phyloP scores from a whole-genome alignment of 2,888 invertebrate species.

The Syrista parreyssii region DNA sequence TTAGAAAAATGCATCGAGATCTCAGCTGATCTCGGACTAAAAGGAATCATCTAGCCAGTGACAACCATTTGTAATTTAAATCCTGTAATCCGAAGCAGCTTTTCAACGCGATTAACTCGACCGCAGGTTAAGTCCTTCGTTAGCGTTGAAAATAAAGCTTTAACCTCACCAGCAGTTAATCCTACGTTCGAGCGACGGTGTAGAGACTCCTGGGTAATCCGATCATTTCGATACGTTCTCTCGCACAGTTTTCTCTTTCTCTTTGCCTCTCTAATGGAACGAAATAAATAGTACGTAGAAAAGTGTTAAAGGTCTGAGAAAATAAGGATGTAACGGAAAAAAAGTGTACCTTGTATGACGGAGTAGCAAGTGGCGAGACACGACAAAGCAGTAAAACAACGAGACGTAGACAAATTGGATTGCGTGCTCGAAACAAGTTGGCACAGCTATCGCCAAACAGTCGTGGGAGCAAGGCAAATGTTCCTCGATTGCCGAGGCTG shows the following conservation, averaged over 20 bases:
- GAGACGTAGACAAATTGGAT: slow-evolving; percentile 65
- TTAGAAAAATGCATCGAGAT: background rate
- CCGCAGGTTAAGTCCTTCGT: slow-evolving; percentile 18
- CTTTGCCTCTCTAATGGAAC: background rate
- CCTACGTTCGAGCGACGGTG: slow-evolving; percentile 11
- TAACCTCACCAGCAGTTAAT: slow-evolving; percentile 17
- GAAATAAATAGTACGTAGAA: background rate
- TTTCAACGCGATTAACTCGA: slow-evolving; percentile 26
- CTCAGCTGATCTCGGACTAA: background rate
- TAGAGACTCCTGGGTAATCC: slow-evolving; percentile 17
- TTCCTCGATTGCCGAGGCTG: slow-evolving; percentile 43
- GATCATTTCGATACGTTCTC: slow-evolving; percentile 7
- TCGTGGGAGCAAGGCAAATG: slow-evolving; percentile 63
- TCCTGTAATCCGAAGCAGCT: slow-evolving; percentile 25
- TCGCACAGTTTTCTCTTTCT: background rate
- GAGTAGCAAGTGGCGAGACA: background rate
- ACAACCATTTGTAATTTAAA: slow-evolving; percentile 10
- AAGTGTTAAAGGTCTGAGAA: background rate
- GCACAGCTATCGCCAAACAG: slow-evolving; percentile 66
- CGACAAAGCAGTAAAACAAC: slow-evolving; percentile 52
- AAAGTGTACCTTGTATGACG: background rate
- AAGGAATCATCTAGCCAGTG: background rate
- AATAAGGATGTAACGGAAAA: background rate
- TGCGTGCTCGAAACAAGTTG: slow-evolving; percentile 65
- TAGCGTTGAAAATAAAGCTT: slow-evolving; percentile 19